Base-by-base conservation (phyloP, 2,797 vertebrate species). In the Sarcophilus harrisii region DNA sequence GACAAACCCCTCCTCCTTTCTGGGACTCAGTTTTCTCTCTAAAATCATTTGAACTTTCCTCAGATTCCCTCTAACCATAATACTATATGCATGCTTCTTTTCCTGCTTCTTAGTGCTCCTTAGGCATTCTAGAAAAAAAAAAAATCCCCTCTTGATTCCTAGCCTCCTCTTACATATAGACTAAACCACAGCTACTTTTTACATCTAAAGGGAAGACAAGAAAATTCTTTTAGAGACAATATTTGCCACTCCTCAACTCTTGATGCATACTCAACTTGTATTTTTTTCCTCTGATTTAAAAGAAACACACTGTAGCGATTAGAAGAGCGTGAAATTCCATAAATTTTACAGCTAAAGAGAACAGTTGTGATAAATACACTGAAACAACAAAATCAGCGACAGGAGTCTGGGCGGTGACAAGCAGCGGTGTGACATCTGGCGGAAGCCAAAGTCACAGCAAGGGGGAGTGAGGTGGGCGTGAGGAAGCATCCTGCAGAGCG, bases 351-450 rank as follows among this genome's bases (percentile, higher is more conserved):
- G 97, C 98, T 98, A 96, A 98, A 98, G 98, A 97, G 96, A 98
- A 98, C 92, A 95, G 96, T 94, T 98, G 98, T 97, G 97, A 98
- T 96, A 95, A 99, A 98, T 5, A 98, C 91, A 97, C 91, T 58
- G 96, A 95, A 97, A 92, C 96, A 97, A 92, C 57, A 97, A 96
- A 97, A 97, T 97, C 95, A 66, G 98, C 57, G 57, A 95, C 0
- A 21, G 98, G 97, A 98, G 95, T 97, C 95, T 94, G 93, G 96
- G 98, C 0, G 95, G 98, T 96, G 98, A 98, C 96, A 97, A 96
- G 98, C 97, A 98, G 98, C 73, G 90, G 97, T 94, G 98, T 98
- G 99, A 99, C 99, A 99, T 99, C 99, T 99, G 99, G 98, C 95
- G 95, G 98, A 99, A 99, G 97, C 97, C 98, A 96, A 98, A 98